A percentile compares a stretch with the other conserved stretches of the same genome.
phyloP scores from a whole-genome alignment of 2,113 vertebrate genomes.

The Aramus guarauna region DNA sequence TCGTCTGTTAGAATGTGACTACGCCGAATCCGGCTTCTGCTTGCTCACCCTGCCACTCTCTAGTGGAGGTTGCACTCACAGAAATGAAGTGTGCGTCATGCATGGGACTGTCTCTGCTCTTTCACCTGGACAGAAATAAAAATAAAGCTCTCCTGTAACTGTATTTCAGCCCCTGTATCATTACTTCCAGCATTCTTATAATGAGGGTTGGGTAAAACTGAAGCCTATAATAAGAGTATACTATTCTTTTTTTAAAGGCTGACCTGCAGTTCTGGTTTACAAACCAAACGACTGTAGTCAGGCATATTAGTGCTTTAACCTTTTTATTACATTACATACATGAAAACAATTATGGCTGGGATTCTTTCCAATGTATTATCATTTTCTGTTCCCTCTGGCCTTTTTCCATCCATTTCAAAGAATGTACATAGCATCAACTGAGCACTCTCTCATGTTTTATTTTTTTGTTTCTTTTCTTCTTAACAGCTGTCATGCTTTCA shows the following conservation, averaged over 20 bases:
- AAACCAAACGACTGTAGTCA: constrained; percentile 55
- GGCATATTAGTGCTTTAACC: constrained; percentile 57
- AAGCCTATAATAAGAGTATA: constrained; percentile 11
- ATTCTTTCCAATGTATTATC: constrained; percentile 68
- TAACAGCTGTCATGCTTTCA: constrained; percentile 67
- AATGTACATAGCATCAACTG: constrained; percentile 47
- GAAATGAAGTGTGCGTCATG: not conserved
- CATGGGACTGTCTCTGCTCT: not conserved
- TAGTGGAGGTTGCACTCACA: not conserved
- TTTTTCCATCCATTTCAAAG: constrained; percentile 75
- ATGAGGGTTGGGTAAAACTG: constrained; percentile 38
- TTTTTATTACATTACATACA: constrained; percentile 69
- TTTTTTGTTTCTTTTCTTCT: constrained; percentile 59
- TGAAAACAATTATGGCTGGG: constrained; percentile 76
- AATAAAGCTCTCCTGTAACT: not conserved
- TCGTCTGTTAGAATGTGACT: not conserved
- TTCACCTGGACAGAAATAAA: not conserved
- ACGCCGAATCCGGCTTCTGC: not conserved
- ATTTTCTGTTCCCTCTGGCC: constrained; percentile 72
- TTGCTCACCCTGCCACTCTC: not conserved
- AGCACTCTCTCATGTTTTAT: constrained; percentile 54
- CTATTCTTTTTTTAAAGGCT: constrained; percentile 44
- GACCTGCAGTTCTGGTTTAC: constrained; percentile 65
- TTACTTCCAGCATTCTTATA: constrained; percentile 27
- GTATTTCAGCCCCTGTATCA: not conserved